phyloP scores from a whole-genome alignment of 2,113 vertebrate genomes.

The human (Homo sapiens) region DNA sequence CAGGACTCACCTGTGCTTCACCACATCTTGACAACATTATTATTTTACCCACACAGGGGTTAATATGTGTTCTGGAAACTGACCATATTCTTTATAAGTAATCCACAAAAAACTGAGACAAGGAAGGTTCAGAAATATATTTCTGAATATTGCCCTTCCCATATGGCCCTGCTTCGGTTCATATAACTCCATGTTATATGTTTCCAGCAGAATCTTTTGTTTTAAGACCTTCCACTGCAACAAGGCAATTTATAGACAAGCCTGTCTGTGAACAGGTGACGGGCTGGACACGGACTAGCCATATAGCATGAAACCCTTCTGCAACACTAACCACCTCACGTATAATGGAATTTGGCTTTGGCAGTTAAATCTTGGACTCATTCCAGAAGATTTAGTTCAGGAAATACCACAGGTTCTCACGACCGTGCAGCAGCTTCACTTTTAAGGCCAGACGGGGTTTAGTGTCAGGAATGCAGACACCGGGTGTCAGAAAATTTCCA shows the following conservation, averaged over 20 bases:
- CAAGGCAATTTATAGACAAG: not conserved
- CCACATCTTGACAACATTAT: not conserved
- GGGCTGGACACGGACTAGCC: not conserved
- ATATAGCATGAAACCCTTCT: not conserved
- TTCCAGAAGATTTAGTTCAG: conserved; percentile 31
- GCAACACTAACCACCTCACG: not conserved
- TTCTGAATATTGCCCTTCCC: not conserved
- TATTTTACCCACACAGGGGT: not conserved
- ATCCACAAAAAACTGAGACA: not conserved
- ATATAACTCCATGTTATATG: not conserved
- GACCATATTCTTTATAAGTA: not conserved
- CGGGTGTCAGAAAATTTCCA: not conserved
- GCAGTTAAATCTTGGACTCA: conserved; percentile 22
- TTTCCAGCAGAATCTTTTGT: not conserved
- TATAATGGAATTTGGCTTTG: conserved; percentile 5
- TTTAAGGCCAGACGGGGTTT: not conserved
- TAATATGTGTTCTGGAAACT: not conserved
- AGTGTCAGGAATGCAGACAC: accelerated
- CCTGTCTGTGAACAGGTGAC: not conserved
- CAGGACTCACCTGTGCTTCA: not conserved
- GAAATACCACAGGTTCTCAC: conserved; percentile 50
- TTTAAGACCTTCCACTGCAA: not conserved
- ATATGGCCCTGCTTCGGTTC: not conserved
- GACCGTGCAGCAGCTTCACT: no score
- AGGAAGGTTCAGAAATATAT: not conserved